phyloP scores from a whole-genome alignment of 2,797 vertebrate genomes.

The Aphelocoma californica region DNA sequence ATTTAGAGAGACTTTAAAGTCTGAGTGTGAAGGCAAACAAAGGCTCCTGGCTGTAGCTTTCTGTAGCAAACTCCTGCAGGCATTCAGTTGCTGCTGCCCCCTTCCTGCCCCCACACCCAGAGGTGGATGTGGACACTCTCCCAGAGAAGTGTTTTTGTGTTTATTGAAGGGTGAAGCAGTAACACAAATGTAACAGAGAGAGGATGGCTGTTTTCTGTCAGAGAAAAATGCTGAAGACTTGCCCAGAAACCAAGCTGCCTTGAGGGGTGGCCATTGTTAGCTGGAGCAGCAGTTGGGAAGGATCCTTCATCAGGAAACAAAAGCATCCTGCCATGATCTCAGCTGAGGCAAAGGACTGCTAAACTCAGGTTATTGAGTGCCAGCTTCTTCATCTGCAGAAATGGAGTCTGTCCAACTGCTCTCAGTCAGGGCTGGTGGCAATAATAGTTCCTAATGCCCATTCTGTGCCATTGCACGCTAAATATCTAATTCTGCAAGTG shows the following conservation, averaged over 20 bases:
- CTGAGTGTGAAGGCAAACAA: background rate
- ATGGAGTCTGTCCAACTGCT: fast-evolving
- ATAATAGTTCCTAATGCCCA: background rate
- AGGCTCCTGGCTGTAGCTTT: background rate
- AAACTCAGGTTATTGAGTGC: background rate
- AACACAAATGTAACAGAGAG: background rate
- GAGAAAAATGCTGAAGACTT: background rate
- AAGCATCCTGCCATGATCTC: background rate
- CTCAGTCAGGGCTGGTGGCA: background rate
- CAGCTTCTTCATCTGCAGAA: background rate
- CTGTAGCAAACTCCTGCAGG: background rate
- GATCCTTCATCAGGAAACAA: background rate
- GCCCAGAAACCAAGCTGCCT: background rate
- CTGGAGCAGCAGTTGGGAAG: background rate
- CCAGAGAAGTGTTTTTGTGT: background rate
- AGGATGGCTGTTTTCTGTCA: background rate
- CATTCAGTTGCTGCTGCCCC: background rate
- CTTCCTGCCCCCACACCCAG: background rate
- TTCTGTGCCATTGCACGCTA: fast-evolving
- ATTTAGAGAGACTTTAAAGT: background rate
- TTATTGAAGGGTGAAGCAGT: background rate
- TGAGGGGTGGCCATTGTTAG: background rate
- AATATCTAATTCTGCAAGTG: background rate
- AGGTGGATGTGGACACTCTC: background rate
- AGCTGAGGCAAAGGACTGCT: background rate